phyloP scores from a whole-genome alignment of 2,888 invertebrate species.

The Graphium colonna region DNA sequence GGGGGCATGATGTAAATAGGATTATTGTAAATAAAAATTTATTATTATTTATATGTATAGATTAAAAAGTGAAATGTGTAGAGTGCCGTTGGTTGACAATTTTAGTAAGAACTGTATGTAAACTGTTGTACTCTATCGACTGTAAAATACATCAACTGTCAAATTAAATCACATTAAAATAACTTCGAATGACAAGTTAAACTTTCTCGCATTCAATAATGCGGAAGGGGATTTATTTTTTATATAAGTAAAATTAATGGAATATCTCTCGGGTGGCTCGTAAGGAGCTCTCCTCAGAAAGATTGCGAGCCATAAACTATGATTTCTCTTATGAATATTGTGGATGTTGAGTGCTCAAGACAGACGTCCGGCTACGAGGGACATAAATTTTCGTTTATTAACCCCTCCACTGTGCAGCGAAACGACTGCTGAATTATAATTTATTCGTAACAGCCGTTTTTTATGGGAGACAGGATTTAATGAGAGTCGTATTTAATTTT shows the following conservation, averaged over 20 bases:
- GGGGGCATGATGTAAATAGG: too few relatives aligned
- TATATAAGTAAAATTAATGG: slow-evolving; percentile 66
- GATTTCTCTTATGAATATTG: slow-evolving; percentile 71
- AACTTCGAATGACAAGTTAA: slow-evolving; percentile 25
- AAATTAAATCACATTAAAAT: not conserved
- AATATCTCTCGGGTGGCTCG: slow-evolving; percentile 35
- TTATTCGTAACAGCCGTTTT: too few relatives aligned
- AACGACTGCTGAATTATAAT: slow-evolving; percentile 8
- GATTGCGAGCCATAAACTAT: slow-evolving; percentile 69
- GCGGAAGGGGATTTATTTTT: slow-evolving; percentile 56
- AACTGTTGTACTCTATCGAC: too few relatives aligned
- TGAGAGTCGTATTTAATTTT: too few relatives aligned
- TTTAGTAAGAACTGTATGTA: too few relatives aligned
- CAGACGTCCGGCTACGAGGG: slow-evolving; percentile 39
- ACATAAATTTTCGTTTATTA: slow-evolving; percentile 43
- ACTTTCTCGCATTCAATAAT: slow-evolving; percentile 48
- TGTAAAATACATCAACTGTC: too few relatives aligned
- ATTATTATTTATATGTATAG: too few relatives aligned
- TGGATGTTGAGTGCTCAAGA: slow-evolving; percentile 53
- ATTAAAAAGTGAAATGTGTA: too few relatives aligned
- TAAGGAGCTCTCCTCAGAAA: slow-evolving; percentile 64
- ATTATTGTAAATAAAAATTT: too few relatives aligned
- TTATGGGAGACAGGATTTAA: too few relatives aligned
- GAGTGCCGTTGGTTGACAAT: too few relatives aligned
- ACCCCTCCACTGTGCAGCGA: slow-evolving; percentile 8